Evolutionary conservation across 2,888 invertebrate genomes (phyloP).

Genomic region (Diploptera punctata): DNA sequence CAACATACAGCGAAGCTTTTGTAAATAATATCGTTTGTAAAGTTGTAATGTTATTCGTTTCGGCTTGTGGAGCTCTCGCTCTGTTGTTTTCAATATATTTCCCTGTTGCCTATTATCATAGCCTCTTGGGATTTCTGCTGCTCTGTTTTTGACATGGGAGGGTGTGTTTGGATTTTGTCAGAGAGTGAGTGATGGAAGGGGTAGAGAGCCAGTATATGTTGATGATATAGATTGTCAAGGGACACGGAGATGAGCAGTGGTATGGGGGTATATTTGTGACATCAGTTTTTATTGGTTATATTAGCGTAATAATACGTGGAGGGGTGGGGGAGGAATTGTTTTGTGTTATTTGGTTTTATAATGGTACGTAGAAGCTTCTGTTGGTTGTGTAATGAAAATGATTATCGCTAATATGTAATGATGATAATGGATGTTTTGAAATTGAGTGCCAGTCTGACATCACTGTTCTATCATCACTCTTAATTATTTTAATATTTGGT

Average conservation of each 20-base stretch:
- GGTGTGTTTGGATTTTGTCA: conserved; percentile 3
- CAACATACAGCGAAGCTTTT: conserved; percentile 26
- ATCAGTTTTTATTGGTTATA: conserved; percentile 23
- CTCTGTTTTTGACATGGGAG: conserved; percentile 15
- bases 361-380: not conserved
- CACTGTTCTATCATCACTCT: too few species aligned
- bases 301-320: conserved; percentile 25
- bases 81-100: conserved; percentile 34
- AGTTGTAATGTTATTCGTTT: conserved; percentile 39
- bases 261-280: conserved; percentile 1
- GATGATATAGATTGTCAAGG: conserved; percentile 17
- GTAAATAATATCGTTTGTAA: conserved; percentile 41
- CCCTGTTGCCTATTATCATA: conserved; percentile 28
- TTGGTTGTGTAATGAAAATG: not conserved
- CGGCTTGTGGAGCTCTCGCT: conserved; percentile 33
- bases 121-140: conserved; percentile 17
- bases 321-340: not conserved
- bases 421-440: conserved; percentile 17
- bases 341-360: conserved; percentile 21
- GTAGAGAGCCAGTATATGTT: conserved; percentile 8
- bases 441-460: too few species aligned
- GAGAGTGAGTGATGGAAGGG: conserved; percentile 20
- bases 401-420: conserved; percentile 7
- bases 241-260: not conserved
- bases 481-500: too few species aligned